Percentiles rank a stretch among this genome's conserved stretches.
Evolutionary conservation across 2,797 vertebrate species (phyloP).

Genomic region (Crax fasciolata): DNA sequence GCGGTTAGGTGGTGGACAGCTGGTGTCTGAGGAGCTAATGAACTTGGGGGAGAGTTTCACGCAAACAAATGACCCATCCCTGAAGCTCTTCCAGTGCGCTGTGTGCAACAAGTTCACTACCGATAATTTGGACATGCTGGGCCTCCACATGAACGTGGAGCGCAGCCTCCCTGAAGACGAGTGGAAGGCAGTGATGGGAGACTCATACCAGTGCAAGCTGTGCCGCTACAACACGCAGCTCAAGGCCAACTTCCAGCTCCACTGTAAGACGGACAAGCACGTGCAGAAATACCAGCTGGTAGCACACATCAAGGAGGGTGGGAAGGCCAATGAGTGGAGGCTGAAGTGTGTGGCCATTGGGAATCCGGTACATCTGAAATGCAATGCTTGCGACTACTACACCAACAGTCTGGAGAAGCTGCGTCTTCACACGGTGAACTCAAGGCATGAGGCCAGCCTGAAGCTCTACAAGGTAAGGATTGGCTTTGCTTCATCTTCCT

Average conservation of each 20-base stretch:
- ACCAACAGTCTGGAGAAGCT: constrained; percentile 99
- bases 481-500: background rate
- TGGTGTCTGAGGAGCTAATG: constrained; percentile 99
- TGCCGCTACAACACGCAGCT: constrained; percentile 99
- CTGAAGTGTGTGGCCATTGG: constrained; percentile 99
- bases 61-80: constrained; percentile 95
- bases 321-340: constrained; percentile 98
- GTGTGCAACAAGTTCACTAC: constrained; percentile 99
- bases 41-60: constrained; percentile 97
- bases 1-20: constrained; percentile 93
- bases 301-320: constrained; percentile 98
- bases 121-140: constrained; percentile 97
- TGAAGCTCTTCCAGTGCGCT: constrained; percentile 99
- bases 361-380: constrained; percentile 97
- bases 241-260: constrained; percentile 99
- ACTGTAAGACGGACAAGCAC: constrained; percentile 99
- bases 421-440: constrained; percentile 96
- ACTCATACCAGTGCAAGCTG: constrained; percentile 98
- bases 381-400: constrained; percentile 99
- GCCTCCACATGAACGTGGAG: constrained; percentile 96
- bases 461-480: constrained; percentile 97
- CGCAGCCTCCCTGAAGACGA: constrained; percentile 96
- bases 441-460: constrained; percentile 97
- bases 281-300: constrained; percentile 99
- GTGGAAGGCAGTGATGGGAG: constrained; percentile 96